Evolutionary conservation across 2,888 invertebrate species (phyloP).

Genomic region (Gari tellinella): DNA sequence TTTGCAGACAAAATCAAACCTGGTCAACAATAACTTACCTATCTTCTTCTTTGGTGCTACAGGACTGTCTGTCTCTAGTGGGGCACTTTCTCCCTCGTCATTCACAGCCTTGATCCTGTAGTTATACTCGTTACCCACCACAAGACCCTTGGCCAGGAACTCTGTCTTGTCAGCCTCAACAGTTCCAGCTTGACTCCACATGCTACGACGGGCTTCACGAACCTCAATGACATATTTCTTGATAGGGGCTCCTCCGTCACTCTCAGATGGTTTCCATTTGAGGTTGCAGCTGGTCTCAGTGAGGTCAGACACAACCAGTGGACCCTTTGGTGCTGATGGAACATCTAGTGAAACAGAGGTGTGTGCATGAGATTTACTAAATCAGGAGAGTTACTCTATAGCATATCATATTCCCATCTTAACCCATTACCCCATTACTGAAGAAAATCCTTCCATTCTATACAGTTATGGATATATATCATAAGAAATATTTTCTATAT

Average conservation of each 20-base stretch:
- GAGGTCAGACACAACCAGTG: constrained; percentile 94
- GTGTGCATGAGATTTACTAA: too few species aligned
- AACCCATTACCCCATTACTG: too few species aligned
- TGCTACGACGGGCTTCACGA: constrained; percentile 96
- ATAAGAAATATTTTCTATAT: too few species aligned
- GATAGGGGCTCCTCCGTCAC: constrained; percentile 96
- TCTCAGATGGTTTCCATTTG: constrained; percentile 98
- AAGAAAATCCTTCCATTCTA: too few species aligned
- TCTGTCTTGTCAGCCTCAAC: constrained; percentile 70
- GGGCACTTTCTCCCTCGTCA: constrained; percentile 98
- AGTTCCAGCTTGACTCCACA: constrained; percentile 91
- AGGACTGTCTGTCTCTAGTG: constrained; percentile 93
- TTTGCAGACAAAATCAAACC: too few species aligned
- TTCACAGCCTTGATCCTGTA: constrained; percentile 99
- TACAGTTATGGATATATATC: too few species aligned
- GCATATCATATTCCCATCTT: too few species aligned
- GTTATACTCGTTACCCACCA: constrained; percentile 96
- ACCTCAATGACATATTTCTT: constrained; percentile 93
- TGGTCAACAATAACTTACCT: constrained; percentile 61
- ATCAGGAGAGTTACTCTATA: too few species aligned
- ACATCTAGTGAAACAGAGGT: constrained; percentile 62
- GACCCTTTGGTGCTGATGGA: constrained; percentile 79
- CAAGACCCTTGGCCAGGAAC: constrained; percentile 93
- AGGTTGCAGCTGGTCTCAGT: constrained; percentile 97
- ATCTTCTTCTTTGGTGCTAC: constrained; percentile 86